Conservation (phyloP, 2,888 invertebrate genomes). For the Tineola bisselliella region DNA sequence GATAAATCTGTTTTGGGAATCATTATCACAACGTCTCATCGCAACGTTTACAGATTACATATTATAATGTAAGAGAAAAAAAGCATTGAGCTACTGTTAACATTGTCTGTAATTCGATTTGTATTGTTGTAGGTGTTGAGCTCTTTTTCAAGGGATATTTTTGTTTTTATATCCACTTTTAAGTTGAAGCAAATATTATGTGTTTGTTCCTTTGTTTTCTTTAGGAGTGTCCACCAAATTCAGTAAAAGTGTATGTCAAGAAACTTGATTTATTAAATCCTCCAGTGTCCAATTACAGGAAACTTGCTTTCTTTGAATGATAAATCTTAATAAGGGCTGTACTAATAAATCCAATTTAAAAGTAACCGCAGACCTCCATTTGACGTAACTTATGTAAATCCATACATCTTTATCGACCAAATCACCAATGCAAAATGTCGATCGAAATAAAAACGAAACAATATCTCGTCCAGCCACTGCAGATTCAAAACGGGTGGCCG, state of each 20-base stretch:
- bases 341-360: conserved; percentile 68
- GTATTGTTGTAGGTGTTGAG: conserved; percentile 40
- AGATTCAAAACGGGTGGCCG: conserved; percentile 60
- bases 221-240: not conserved
- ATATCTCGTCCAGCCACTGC: conserved; percentile 30
- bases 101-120: conserved; percentile 51
- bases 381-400: conserved; percentile 67
- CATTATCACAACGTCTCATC: conserved; percentile 40
- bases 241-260: not conserved
- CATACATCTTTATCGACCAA: conserved; percentile 64
- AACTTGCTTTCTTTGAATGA: not conserved
- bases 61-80: conserved; percentile 29
- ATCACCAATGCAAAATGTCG: conserved; percentile 56
- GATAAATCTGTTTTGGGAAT: conserved; percentile 42
- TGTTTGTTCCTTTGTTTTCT: not conserved
- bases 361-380: conserved; percentile 45
- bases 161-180: not conserved
- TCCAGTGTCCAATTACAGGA: not conserved
- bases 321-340: conserved; percentile 22
- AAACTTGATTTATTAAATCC: not conserved
- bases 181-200: not conserved
- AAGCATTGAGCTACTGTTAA: conserved; percentile 40
- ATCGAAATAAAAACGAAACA: conserved; percentile 27
- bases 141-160: conserved; percentile 27
- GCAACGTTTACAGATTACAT: conserved; percentile 33